Conservation (phyloP, 92 coral and sea anemone genomes). For the Muricea muricata region DNA sequence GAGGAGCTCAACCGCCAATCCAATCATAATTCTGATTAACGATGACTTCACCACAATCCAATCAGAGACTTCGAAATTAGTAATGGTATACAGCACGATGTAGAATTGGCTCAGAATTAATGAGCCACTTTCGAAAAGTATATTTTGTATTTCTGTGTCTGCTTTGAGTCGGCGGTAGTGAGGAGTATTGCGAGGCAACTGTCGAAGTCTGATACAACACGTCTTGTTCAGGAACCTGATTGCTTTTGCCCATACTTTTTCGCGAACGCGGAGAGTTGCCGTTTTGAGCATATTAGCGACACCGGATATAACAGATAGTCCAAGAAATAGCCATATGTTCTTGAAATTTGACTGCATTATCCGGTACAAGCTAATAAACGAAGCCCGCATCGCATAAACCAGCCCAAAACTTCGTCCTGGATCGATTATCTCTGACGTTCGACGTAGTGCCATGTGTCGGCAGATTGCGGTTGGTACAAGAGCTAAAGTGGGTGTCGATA, state of each 20-base stretch:
- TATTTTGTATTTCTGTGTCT: constrained; percentile 73
- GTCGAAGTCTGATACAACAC: constrained; percentile 19
- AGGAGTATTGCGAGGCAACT: constrained; percentile 53
- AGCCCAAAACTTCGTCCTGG: constrained; percentile 62
- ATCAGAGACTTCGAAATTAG: background rate
- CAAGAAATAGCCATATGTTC: constrained; percentile 55
- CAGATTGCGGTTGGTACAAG: background rate
- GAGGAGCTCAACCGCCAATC: constrained; percentile 68
- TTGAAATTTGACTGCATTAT: constrained; percentile 75
- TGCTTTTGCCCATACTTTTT: constrained; percentile 35
- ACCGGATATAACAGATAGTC: constrained; percentile 71
- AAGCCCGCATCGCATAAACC: constrained; percentile 47
- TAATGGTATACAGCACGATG: background rate
- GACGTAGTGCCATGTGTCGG: constrained; percentile 24
- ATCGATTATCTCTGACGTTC: constrained; percentile 49
- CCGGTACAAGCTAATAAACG: constrained; percentile 58
- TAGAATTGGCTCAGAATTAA: background rate
- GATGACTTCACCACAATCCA: constrained; percentile 6
- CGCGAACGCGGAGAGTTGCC: constrained; percentile 70
- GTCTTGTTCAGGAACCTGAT: constrained; percentile 43
- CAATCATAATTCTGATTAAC: constrained; percentile 52
- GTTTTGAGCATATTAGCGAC: constrained; percentile 62
- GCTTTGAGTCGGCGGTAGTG: constrained; percentile 80
- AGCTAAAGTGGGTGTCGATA: constrained; percentile 55
- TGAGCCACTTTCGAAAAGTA: constrained; percentile 67